phyloP scores from a whole-genome alignment of 2,888 invertebrate genomes.

The Taphrorychus bicolor region DNA sequence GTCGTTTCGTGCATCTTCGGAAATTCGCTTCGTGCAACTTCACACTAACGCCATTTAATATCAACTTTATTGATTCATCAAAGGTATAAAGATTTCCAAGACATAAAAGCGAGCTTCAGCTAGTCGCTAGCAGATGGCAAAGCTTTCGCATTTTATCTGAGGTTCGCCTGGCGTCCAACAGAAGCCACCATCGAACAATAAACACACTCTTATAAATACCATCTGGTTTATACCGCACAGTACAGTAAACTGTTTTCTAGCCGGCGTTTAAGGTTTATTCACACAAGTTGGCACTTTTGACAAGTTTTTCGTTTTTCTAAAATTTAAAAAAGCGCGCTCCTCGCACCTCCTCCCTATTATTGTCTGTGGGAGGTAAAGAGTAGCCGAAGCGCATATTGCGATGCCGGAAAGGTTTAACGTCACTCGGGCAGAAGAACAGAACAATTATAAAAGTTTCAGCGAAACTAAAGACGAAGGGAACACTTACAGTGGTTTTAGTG shows the following conservation, averaged over 20 bases:
- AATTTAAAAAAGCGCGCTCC: constrained; percentile 61
- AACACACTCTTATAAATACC: constrained; percentile 27
- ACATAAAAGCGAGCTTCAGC: not conserved
- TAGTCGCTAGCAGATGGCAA: not conserved
- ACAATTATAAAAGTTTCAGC: constrained; percentile 61
- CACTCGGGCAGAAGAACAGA: constrained; percentile 66
- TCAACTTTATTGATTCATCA: no score
- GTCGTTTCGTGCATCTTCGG: no score
- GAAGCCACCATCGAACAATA: constrained; percentile 32
- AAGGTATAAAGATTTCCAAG: no score
- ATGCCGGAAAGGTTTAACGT: constrained; percentile 69
- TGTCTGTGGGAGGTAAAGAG: not conserved
- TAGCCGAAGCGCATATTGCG: not conserved
- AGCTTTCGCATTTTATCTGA: not conserved
- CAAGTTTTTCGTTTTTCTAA: constrained; percentile 25
- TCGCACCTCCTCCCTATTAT: constrained; percentile 51
- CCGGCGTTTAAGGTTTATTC: constrained; percentile 32
- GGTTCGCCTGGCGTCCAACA: not conserved
- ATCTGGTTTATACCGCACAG: constrained; percentile 11
- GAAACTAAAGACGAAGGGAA: constrained; percentile 60
- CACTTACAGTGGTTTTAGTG: constrained; percentile 61
- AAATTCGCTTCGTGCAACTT: no score
- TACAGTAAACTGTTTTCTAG: constrained; percentile 41
- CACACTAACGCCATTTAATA: no score
- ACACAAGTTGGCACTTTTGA: constrained; percentile 37